A percentile compares a stretch with the other conserved stretches of the same genome.
Conservation (phyloP, 1,140 invertebrate genomes). For the Drosophila grimshawi region DNA sequence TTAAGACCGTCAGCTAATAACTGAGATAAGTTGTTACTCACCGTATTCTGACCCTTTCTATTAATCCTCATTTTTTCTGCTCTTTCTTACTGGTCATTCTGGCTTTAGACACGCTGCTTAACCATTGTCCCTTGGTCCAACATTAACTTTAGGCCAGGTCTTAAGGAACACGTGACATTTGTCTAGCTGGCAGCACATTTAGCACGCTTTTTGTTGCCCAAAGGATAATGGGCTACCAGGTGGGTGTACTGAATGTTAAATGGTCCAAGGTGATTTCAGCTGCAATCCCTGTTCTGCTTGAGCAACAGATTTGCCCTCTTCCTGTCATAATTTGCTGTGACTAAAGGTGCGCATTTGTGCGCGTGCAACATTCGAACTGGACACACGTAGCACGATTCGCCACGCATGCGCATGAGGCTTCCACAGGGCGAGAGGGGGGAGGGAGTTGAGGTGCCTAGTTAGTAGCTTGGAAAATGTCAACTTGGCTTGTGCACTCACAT, state of each 20-base stretch:
- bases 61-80: background rate
- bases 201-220: slow-evolving; percentile 67
- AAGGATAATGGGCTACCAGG: slow-evolving; percentile 77
- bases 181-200: slow-evolving; percentile 56
- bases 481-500: slow-evolving; percentile 51
- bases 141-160: slow-evolving; percentile 33
- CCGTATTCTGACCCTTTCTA: background rate
- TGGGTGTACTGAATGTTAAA: slow-evolving; percentile 64
- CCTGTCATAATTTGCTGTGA: slow-evolving; percentile 72
- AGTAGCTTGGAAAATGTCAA: slow-evolving; percentile 75
- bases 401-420: slow-evolving; percentile 62
- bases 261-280: slow-evolving; percentile 52
- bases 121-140: slow-evolving; percentile 29
- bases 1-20: background rate
- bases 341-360: slow-evolving; percentile 68
- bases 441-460: slow-evolving; percentile 49
- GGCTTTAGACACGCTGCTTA: slow-evolving; percentile 65
- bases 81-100: slow-evolving; percentile 14
- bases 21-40: background rate
- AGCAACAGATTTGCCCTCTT: background rate
- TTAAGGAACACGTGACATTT: slow-evolving; percentile 67
- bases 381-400: slow-evolving; percentile 70
- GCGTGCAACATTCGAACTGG: slow-evolving; percentile 56
- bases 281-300: background rate
- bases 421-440: background rate